phyloP scores from a whole-genome alignment of 2,113 vertebrate species.

The Stigmatopora argus region DNA sequence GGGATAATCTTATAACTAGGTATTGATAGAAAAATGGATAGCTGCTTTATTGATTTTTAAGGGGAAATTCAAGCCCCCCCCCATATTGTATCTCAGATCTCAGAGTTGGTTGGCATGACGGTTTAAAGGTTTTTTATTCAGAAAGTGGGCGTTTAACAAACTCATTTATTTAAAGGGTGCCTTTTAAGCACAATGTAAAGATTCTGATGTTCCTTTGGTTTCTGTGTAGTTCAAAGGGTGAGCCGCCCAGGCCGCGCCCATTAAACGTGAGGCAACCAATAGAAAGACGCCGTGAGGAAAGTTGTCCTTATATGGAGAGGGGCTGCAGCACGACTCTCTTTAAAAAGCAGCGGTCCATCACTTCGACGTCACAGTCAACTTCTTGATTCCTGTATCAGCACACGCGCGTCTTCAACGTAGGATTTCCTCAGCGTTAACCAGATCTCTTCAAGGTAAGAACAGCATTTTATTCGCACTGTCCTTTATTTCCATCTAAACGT shows the following conservation, averaged over 20 bases:
- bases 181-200: neutral
- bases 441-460: neutral
- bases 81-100: neutral
- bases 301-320: slow-evolving; percentile 73
- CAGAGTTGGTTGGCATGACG: neutral
- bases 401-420: too few relatives aligned
- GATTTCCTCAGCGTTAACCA: too few relatives aligned
- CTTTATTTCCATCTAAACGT: neutral
- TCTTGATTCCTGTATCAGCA: too few relatives aligned
- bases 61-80: neutral
- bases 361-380: neutral
- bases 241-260: slow-evolving; percentile 60
- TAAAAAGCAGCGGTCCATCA: neutral
- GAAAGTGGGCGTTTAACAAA: neutral
- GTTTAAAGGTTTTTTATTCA: neutral
- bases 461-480: neutral
- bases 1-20: neutral
- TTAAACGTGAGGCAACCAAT: slow-evolving; percentile 60
- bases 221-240: neutral
- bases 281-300: slow-evolving; percentile 62
- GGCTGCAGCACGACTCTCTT: slow-evolving; percentile 49
- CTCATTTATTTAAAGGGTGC: neutral
- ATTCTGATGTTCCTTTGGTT: neutral
- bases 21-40: neutral
- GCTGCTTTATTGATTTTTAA: neutral